Percentiles rank a stretch among this genome's conserved stretches.
Conservation (phyloP, 2,113 vertebrate species). For the Salvelinus alpinus region DNA sequence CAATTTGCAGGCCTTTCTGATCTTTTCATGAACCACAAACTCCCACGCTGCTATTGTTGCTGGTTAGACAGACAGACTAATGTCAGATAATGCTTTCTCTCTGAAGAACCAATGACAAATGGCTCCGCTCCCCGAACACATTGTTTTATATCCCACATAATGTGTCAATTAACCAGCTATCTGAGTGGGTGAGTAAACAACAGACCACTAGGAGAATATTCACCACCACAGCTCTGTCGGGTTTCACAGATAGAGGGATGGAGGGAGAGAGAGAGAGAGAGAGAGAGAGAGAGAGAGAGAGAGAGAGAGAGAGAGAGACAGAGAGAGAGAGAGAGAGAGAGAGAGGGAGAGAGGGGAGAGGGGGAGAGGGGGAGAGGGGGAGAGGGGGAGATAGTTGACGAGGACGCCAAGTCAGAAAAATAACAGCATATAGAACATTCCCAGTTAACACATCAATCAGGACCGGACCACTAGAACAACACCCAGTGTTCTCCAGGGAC, state of each 20-base stretch:
- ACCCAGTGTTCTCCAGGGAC: no score
- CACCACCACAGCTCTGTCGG: background rate
- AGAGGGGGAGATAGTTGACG: no score
- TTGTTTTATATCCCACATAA: conserved; percentile 6
- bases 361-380: fast-evolving
- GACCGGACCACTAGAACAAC: no score
- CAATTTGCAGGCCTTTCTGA: no score
- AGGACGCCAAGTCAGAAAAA: background rate
- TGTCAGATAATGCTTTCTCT: background rate
- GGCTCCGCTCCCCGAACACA: background rate
- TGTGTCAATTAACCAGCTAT: conserved; percentile 17
- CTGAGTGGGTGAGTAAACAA: background rate
- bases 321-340: background rate
- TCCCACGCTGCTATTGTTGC: no score
- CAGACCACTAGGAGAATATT: background rate
- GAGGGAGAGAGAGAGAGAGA: no score
- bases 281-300: no score
- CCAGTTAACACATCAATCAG: no score
- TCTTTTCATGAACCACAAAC: no score
- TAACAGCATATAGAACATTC: no score
- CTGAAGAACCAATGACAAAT: background rate
- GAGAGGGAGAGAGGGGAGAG: fast-evolving
- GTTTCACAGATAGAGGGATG: no score
- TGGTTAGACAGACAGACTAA: background rate
- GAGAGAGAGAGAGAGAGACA: background rate